Percentiles rank a stretch among this genome's conserved stretches.
Conservation (phyloP, 2,888 invertebrate species). For the Synanthedon tipuliformis region DNA sequence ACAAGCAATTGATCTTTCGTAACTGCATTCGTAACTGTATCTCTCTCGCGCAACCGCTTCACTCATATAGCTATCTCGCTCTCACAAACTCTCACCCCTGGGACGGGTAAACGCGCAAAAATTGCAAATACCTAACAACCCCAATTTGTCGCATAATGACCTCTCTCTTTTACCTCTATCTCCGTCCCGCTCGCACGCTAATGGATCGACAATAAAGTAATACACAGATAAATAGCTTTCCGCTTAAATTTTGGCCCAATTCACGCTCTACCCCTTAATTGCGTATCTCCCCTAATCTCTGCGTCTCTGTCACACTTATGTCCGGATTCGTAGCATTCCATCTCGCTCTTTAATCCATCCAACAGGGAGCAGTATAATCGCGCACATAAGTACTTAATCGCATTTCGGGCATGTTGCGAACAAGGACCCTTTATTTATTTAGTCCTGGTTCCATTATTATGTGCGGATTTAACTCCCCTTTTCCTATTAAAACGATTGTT, state of each 20-base stretch:
- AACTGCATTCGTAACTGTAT: constrained; percentile 19
- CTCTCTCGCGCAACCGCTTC: not conserved
- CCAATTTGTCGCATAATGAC: constrained; percentile 37
- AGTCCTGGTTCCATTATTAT: constrained; percentile 38
- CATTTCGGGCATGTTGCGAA: constrained; percentile 51
- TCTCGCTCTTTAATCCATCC: constrained; percentile 43
- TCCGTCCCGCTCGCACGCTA: constrained; percentile 43
- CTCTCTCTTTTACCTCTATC: constrained; percentile 19
- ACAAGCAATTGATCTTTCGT: constrained; percentile 38
- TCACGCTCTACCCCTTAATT: constrained; percentile 61
- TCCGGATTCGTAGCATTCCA: constrained; percentile 14
- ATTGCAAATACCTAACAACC: constrained; percentile 36
- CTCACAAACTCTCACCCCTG: not conserved
- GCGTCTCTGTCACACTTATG: constrained; percentile 24
- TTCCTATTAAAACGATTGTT: constrained; percentile 55
- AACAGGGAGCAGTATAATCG: constrained; percentile 51
- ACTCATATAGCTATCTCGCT: constrained; percentile 1
- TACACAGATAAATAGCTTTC: constrained; percentile 63
- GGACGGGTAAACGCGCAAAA: constrained; percentile 20
- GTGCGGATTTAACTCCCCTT: constrained; percentile 30
- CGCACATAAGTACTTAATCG: constrained; percentile 68
- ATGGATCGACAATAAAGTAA: constrained; percentile 69
- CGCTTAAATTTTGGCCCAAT: constrained; percentile 66
- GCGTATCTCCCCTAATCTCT: constrained; percentile 47
- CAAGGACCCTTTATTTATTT: constrained; percentile 57